A percentile compares a stretch with the other conserved stretches of the same genome.
These are phyloP conservation scores for Mythimna vitellina DNA, from an alignment of 2,888 invertebrate species.

Conservation along the genomic window DNA sequence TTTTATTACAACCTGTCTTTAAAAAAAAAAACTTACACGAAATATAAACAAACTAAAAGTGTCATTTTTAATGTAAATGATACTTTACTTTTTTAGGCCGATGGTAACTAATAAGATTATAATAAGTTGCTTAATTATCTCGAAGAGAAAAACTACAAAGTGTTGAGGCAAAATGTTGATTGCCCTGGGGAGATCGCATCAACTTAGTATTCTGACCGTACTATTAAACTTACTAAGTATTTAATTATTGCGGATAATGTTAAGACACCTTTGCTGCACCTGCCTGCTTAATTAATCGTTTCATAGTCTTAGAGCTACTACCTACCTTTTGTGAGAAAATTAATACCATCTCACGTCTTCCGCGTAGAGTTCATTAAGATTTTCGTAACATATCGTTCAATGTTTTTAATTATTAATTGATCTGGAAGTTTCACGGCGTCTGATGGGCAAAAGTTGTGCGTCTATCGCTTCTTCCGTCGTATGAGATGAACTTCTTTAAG, in stretches of 20 bases:
- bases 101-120: not conserved
- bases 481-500: slow-evolving; percentile 18
- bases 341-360: slow-evolving; percentile 60
- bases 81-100: not conserved
- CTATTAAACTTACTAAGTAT: slow-evolving; percentile 18
- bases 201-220: slow-evolving; percentile 25
- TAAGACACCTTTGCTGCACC: slow-evolving; percentile 70
- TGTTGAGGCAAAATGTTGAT: not conserved
- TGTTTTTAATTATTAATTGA: slow-evolving; percentile 40
- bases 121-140: not conserved
- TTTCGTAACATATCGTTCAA: slow-evolving; percentile 26
- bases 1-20: not conserved
- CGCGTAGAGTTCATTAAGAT: slow-evolving; percentile 34
- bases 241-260: slow-evolving; percentile 36
- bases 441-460: slow-evolving; percentile 19
- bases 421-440: slow-evolving; percentile 19
- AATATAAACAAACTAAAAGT: not conserved
- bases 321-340: slow-evolving; percentile 69
- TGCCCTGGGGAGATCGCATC: not conserved
- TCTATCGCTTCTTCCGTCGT: not conserved
- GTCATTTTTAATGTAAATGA: not conserved
- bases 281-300: slow-evolving; percentile 76
- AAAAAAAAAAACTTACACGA: not conserved
- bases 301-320: slow-evolving; percentile 66
- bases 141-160: not conserved